A percentile compares a stretch with the other conserved stretches of the same genome.
Conservation (phyloP, 1,140 invertebrate genomes). For the Nebria ingens region DNA sequence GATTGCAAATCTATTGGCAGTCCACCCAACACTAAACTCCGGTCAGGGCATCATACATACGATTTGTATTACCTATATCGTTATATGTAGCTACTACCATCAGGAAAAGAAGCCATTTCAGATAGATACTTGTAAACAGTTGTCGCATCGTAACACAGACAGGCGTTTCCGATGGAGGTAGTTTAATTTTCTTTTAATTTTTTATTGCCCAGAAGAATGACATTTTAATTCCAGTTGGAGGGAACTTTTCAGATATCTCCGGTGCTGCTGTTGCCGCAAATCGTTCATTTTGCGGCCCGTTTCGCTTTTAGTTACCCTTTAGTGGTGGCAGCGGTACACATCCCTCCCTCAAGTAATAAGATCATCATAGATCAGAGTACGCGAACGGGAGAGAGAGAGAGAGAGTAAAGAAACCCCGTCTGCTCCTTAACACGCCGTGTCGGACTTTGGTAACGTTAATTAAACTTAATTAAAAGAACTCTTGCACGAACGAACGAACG, state of each 20-base stretch:
- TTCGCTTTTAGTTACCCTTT: slow-evolving; percentile 10
- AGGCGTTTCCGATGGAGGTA: no score
- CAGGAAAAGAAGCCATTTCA: no score
- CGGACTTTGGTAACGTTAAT: slow-evolving; percentile 32
- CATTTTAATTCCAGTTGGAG: slow-evolving; percentile 27
- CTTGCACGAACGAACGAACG: slow-evolving; percentile 15
- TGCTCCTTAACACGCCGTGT: slow-evolving; percentile 20
- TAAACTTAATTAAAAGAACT: slow-evolving; percentile 35
- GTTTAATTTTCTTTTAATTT: no score
- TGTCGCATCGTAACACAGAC: no score
- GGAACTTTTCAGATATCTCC: slow-evolving; percentile 24
- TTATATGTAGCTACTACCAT: no score
- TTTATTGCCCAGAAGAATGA: slow-evolving; percentile 25
- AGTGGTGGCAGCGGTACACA: no score
- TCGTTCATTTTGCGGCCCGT: slow-evolving; percentile 25
- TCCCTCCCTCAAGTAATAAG: slow-evolving; percentile 24
- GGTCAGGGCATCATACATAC: no score
- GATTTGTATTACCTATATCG: no score
- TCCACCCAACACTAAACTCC: no score
- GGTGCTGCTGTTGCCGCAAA: slow-evolving; percentile 16
- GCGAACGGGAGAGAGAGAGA: background rate
- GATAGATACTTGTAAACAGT: no score
- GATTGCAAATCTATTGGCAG: slow-evolving; percentile 14
- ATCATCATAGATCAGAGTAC: slow-evolving; percentile 30
- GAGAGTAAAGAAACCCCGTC: slow-evolving; percentile 4